phyloP scores from a whole-genome alignment of 2,888 invertebrate species.

The Ryuthela nishihirai region DNA sequence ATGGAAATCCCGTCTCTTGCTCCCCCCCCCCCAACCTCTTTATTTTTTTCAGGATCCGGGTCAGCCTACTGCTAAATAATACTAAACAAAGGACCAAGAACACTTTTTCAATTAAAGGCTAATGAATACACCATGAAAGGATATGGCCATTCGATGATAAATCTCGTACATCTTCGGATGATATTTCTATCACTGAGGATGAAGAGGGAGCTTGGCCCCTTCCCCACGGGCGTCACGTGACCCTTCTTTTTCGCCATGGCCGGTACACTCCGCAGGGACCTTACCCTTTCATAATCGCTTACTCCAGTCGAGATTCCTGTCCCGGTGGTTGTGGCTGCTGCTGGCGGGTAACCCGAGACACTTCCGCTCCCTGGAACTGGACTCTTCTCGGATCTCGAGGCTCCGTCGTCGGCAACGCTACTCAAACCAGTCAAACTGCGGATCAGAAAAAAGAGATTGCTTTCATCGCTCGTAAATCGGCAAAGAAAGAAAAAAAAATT shows the following conservation, averaged over 20 bases:
- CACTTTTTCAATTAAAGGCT: too few relatives aligned
- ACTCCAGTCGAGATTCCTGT: too few relatives aligned
- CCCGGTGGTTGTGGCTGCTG: constrained; percentile 10
- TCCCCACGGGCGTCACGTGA: constrained; percentile 37
- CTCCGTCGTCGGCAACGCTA: constrained; percentile 31
- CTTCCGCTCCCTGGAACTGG: constrained; percentile 2
- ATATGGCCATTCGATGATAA: constrained; percentile 99
- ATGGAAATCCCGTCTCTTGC: too few relatives aligned
- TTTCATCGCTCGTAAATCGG: too few relatives aligned
- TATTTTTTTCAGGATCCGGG: too few relatives aligned
- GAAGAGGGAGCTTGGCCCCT: constrained; percentile 88
- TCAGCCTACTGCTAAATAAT: too few relatives aligned
- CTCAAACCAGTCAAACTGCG: constrained; percentile 31
- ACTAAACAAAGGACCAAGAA: too few relatives aligned
- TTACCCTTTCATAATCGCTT: constrained; percentile 18
- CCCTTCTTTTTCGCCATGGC: constrained; percentile 41
- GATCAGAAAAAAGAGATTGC: too few relatives aligned
- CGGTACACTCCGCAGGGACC: constrained; percentile 13
- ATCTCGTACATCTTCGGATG: constrained; percentile 95
- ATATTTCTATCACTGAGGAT: constrained; percentile 97
- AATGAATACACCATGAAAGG: too few relatives aligned
- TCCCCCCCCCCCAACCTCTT: too few relatives aligned
- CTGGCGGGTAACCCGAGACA: background rate
- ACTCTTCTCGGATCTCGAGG: constrained; percentile 4
- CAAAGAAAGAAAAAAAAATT: background rate